Base-by-base conservation (phyloP, 2,113 vertebrate genomes). In the Zosterops japonicus region DNA sequence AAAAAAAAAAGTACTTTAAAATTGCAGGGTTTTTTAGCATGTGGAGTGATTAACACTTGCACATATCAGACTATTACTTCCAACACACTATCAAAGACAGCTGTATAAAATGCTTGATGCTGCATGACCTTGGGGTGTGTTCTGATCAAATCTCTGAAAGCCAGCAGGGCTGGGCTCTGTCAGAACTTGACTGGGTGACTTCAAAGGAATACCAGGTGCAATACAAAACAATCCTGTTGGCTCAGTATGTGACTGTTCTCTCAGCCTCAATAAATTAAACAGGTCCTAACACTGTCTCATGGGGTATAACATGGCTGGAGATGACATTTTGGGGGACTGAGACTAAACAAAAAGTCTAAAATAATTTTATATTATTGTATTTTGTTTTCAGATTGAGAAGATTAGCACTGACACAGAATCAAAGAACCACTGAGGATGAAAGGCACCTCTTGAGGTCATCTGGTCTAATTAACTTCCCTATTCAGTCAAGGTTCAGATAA, bases 151-250 rank as follows among this genome's bases (percentile, higher is more conserved):
- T 79, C 50, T 65, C 70, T 92, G 83, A 91, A 91, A 88, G 78
- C 14, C 76, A 83, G 68, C 8, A 64, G n/a, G 44, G 44, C 11
- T 68, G 57, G 71, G 76, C 93, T 93, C 68, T 0, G 93, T 94
- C 87, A 95, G 93, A 94, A 97, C 96, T 95, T 96, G 96, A 94
- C 71, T 71, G 65, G 49, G 47, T 75, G 61, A 93, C 93, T 96
- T 97, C 96, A 97, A 94, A 96, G 86, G 82, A 92, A 89, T 82
- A 80, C 96, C 96, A 96, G 84, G 72, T 94, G 89, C 71, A 74
- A 53, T 6, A 87, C 12, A 47, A 92, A 96, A 86, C 60, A 88
- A 89, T 64, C 31, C 53, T 64, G 33, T 71, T 88, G 75, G 83
- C 89, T 90, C 69, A 87, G 29, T 42, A 74, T 80, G 72, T 14